Conservation (phyloP, 2,113 vertebrate genomes). For the Psittacula cyanocephala region DNA sequence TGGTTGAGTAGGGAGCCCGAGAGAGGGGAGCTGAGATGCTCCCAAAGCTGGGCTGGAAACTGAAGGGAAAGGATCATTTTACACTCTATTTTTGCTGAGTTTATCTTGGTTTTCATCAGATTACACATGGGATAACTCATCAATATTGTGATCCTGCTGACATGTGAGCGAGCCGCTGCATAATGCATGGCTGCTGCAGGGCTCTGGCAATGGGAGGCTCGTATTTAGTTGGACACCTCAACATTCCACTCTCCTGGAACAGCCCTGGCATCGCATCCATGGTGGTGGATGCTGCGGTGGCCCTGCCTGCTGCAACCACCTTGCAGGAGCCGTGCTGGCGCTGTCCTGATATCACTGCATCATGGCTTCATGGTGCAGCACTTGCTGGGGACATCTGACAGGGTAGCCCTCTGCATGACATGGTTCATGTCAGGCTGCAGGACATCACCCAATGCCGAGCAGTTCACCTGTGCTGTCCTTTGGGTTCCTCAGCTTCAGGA, state of each 20-base stretch:
- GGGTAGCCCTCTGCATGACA: not conserved
- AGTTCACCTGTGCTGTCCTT: not conserved
- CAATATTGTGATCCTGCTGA: conserved; percentile 68
- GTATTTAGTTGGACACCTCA: conserved; percentile 44
- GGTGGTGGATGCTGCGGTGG: not conserved
- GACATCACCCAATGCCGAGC: not conserved
- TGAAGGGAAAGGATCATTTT: conserved; percentile 46
- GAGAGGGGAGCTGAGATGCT: not conserved
- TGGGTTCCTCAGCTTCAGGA: not conserved
- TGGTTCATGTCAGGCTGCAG: accelerated
- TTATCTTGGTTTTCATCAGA: conserved; percentile 64
- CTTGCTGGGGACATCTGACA: accelerated
- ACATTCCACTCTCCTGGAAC: not conserved
- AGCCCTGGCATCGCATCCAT: accelerated
- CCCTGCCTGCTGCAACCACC: not conserved
- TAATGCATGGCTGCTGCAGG: conserved; percentile 65
- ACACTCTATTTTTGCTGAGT: conserved; percentile 64
- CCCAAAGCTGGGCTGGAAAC: not conserved
- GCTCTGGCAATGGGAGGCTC: conserved; percentile 10
- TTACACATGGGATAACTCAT: conserved; percentile 61
- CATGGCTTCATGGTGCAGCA: not conserved
- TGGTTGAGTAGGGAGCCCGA: not conserved
- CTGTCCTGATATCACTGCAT: not conserved
- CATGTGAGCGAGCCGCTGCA: conserved; percentile 43
- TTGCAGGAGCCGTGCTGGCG: not conserved